These are phyloP conservation scores for Chrysodeixis includens DNA, from an alignment of 2,888 invertebrate genomes.

Conservation along the genomic window DNA sequence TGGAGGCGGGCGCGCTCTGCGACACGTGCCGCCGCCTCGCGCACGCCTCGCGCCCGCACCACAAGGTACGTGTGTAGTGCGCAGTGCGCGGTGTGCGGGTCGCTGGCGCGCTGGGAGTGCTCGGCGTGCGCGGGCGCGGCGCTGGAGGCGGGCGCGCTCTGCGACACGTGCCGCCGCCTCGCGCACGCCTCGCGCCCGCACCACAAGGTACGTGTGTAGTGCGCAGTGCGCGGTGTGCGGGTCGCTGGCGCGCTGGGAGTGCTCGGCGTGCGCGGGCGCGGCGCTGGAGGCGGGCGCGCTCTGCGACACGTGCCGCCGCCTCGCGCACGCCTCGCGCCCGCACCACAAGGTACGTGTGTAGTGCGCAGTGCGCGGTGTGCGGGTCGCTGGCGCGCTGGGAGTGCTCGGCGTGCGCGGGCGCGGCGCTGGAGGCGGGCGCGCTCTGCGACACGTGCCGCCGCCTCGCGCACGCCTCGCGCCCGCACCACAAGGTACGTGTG, in stretches of 20 bases:
- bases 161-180: constrained; percentile 92
- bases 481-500: constrained; percentile 53
- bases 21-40: no score
- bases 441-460: constrained; percentile 94
- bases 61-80: no score
- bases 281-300: no score
- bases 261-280: no score
- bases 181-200: constrained; percentile 87
- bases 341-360: no score
- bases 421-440: constrained; percentile 94
- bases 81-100: no score
- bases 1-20: no score
- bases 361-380: constrained; percentile 98
- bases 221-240: no score
- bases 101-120: constrained; percentile 96
- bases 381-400: constrained; percentile 96
- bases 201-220: constrained; percentile 35
- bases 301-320: no score
- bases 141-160: constrained; percentile 96
- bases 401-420: constrained; percentile 96
- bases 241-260: no score
- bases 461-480: constrained; percentile 89
- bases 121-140: constrained; percentile 95
- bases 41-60: no score
- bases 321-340: no score